Evolutionary conservation across 2,888 invertebrate genomes (phyloP), one percentile per base, ranked within the genome.

Genomic region (Agrochola litura): DNA sequence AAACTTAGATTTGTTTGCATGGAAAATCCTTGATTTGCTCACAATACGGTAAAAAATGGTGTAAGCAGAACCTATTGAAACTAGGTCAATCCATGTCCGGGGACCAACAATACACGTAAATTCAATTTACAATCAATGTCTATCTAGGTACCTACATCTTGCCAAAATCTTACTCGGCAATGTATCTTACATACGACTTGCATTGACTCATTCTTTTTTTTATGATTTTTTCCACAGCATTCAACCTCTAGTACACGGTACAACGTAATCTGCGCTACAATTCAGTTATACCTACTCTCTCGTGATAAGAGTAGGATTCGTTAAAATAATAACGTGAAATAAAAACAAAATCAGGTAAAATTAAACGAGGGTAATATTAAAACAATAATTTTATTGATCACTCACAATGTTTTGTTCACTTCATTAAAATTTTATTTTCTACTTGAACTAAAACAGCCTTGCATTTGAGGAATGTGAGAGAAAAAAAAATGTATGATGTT

Each of bases 361-460:
- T 37, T 37, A 81, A 88, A 82, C 71, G 56, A 60, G 37, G 66
- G 68, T 86, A 86, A 75, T 86, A 84, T 86, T 85, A 86, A 89
- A 91, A 92, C 90, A 90, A 90, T 86, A 86, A 89, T 86, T 90
- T 90, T 91, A 92, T 91, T 95, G 90, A 95, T 95, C 93, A 94
- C 93, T 92, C 93, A 94, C 92, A 94, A 92, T 92, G 92, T 93
- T 95, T 95, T 96, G 95, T 95, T 96, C 94, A 94, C 92, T 92
- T 93, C 87, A 91, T 91, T 90, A 86, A 90, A 80, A 64, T 91
- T 90, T 81, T 85, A 86, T 84, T 88, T 88, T 90, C 91, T 92
- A 93, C 85, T 91, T 90, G 89, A 94, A 93, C 92, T 92, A 93
- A 93, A 93, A 95, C 95, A 96, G 95, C 95, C 95, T 94, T 94